Percentiles rank a stretch among this genome's conserved stretches.
Conservation (phyloP, 2,888 invertebrate genomes). For the Macropis europaea region DNA sequence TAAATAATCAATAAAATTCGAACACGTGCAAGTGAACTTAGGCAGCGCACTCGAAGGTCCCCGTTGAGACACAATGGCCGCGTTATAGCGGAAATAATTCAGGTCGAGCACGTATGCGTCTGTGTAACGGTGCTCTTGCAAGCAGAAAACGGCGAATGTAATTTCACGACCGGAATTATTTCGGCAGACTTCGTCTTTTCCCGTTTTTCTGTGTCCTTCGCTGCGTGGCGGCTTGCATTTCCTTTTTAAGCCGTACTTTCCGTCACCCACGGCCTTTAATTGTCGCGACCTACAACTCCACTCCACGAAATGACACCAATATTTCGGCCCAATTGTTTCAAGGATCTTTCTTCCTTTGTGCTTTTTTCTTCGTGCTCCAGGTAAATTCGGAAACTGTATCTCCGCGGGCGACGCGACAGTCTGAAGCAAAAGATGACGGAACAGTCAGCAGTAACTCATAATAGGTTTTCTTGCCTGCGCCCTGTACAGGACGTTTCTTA, state of each 20-base stretch:
- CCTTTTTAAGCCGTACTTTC: not conserved
- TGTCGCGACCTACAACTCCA: conserved; percentile 5
- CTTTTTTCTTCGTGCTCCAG: not conserved
- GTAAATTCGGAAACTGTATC: not conserved
- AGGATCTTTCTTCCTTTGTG: not conserved
- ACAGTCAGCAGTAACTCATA: not conserved
- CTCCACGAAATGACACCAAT: too few species aligned
- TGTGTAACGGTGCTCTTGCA: conserved; percentile 45
- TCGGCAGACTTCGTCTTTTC: conserved; percentile 19
- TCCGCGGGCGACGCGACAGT: not conserved
- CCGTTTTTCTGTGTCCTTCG: not conserved
- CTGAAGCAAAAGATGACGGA: not conserved
- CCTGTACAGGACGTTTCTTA: too few species aligned
- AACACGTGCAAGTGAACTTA: conserved; percentile 32
- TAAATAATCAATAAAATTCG: conserved; percentile 45
- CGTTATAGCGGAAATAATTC: conserved; percentile 60
- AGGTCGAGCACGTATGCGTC: conserved; percentile 45
- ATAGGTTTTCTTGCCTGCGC: too few species aligned
- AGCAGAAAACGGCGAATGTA: conserved; percentile 20
- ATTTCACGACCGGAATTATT: conserved; percentile 29
- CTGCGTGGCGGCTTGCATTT: not conserved
- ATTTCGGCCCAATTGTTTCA: conserved; percentile 15
- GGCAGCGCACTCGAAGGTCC: conserved; percentile 45
- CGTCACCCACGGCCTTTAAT: not conserved
- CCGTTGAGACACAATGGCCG: conserved; percentile 48